phyloP scores from a whole-genome alignment of 1,140 invertebrate species.

The Capitella teleta region DNA sequence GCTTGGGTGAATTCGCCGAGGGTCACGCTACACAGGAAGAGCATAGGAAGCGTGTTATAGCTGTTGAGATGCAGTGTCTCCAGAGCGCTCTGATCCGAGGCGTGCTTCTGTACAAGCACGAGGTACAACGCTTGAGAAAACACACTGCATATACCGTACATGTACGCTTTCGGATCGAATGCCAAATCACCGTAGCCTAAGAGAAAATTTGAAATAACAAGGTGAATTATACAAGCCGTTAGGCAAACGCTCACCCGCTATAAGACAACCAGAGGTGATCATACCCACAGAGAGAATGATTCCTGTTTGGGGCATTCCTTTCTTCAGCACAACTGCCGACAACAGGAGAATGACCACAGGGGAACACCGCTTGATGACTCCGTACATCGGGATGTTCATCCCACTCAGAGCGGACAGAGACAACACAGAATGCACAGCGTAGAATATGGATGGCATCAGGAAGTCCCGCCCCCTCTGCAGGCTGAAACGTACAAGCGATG shows the following conservation, averaged over 20 bases:
- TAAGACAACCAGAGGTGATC: conserved; percentile 42
- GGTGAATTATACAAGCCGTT: no score
- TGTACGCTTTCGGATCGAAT: conserved; percentile 41
- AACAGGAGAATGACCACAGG: conserved; percentile 44
- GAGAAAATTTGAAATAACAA: no score
- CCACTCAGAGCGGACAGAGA: conserved; percentile 43
- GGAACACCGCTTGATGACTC: conserved; percentile 45
- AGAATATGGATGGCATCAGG: conserved; percentile 41
- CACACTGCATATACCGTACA: conserved; percentile 43
- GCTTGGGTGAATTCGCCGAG: conserved; percentile 25
- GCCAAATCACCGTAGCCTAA: conserved; percentile 44
- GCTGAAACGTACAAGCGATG: conserved; percentile 32
- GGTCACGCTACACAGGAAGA: conserved; percentile 24
- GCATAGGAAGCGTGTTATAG: conserved; percentile 43
- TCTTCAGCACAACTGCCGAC: conserved; percentile 37
- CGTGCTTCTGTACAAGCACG: conserved; percentile 41
- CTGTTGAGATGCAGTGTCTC: conserved; percentile 43
- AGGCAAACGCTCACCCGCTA: conserved; percentile 42
- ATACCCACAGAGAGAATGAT: conserved; percentile 36
- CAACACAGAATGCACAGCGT: conserved; percentile 42
- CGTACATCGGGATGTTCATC: conserved; percentile 50
- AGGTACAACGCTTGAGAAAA: conserved; percentile 45
- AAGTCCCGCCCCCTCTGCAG: conserved; percentile 35
- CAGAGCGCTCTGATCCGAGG: conserved; percentile 30
- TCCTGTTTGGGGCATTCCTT: conserved; percentile 30